A percentile compares a stretch with the other conserved stretches of the same genome.
Conservation (phyloP, 2,113 vertebrate species). For the Psittacula cyanocephala region DNA sequence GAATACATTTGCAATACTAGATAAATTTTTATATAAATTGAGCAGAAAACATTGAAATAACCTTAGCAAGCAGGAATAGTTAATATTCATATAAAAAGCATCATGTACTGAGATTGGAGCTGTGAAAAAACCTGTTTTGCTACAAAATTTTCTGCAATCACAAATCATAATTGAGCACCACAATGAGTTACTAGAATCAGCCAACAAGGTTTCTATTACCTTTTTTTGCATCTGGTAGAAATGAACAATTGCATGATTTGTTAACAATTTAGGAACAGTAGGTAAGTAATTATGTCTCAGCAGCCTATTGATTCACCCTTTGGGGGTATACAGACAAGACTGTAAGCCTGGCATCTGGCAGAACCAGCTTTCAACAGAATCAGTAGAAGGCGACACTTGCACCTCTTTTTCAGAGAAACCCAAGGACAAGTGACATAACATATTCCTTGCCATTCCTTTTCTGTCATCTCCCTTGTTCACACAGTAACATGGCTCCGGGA, state of each 20-base stretch:
- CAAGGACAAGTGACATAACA: background rate
- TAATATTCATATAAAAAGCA: background rate
- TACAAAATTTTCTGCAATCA: background rate
- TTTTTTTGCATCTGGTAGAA: background rate
- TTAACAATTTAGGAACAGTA: background rate
- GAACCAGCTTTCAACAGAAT: background rate
- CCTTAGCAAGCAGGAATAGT: background rate
- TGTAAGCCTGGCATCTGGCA: background rate
- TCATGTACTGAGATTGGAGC: background rate
- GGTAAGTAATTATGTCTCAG: constrained; percentile 19
- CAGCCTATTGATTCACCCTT: constrained; percentile 9
- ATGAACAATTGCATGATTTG: background rate
- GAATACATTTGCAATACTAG: background rate
- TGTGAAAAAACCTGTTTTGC: background rate
- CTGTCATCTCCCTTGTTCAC: background rate
- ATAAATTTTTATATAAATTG: background rate
- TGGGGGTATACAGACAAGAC: background rate
- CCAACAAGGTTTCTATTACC: background rate
- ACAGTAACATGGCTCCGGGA: background rate
- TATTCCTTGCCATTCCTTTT: background rate
- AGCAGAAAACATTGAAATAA: background rate
- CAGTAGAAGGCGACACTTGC: accelerated
- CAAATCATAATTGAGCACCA: background rate
- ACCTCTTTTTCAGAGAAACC: background rate
- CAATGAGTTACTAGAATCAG: background rate